Evolutionary conservation across 2,888 invertebrate species (phyloP).

Genomic region (Saturnia japonica): DNA sequence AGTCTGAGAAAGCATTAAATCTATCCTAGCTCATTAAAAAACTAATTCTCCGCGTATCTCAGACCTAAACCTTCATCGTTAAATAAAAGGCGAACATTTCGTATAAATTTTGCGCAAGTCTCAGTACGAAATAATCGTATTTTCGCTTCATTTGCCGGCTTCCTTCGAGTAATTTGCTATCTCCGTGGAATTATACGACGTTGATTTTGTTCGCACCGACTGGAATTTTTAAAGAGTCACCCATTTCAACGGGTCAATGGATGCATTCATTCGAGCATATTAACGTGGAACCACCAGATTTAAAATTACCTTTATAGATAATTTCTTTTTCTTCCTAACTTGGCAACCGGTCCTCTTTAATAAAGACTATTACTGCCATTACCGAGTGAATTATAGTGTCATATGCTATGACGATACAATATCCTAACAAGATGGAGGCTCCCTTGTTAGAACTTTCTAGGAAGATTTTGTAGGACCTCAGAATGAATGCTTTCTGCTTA

Average conservation of each 20-base stretch:
- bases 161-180: constrained; percentile 68
- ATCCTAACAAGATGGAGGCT: too few species aligned
- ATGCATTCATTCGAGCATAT: neutral
- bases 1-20: neutral
- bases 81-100: constrained; percentile 60
- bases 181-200: constrained; percentile 48
- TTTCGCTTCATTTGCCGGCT: constrained; percentile 68
- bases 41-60: neutral
- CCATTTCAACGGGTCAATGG: neutral
- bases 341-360: too few species aligned
- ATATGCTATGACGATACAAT: too few species aligned
- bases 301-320: neutral
- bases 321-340: too few species aligned
- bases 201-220: constrained; percentile 9
- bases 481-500: too few species aligned
- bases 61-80: constrained; percentile 39
- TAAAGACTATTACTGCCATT: too few species aligned
- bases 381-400: too few species aligned
- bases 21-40: neutral
- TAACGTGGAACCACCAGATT: neutral
- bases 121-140: constrained; percentile 68
- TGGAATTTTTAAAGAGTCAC: neutral
- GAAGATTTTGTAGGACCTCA: too few species aligned
- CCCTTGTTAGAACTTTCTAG: too few species aligned
- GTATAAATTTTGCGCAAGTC: constrained; percentile 63